Base-by-base conservation (phyloP, 2,888 invertebrate species). In the Panzeria rudis region DNA sequence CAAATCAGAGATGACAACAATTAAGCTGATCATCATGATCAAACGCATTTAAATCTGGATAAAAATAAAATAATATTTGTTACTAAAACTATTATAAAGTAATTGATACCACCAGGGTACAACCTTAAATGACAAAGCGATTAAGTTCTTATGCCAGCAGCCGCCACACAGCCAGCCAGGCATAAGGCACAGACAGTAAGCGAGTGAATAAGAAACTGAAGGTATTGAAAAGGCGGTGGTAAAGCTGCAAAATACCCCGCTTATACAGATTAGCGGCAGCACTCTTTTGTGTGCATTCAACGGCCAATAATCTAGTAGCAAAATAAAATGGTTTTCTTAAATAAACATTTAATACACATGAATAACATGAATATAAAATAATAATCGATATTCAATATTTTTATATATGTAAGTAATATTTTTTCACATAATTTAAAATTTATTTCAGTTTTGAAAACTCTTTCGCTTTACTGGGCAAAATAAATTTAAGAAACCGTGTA, bases 211-310 rank as follows among this genome's bases (percentile, higher is more conserved):
- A 17, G 52, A 52, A 38, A 56, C 52, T 56, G 77, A 84, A 85
- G 76, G 81, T 56, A 85, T 79, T 85, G 85, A 64, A 82, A 75
- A 85, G 85, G 85, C 82, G 84, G 84, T 81, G 52, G 54, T 75
- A 78, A 85, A 81, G 82, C 82, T 73, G 81, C 75, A 85, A 85
- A 85, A 82, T 85, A 85, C 50, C 69, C 75, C 71, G 85, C 82
- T 85, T 85, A 82, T 68, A 77, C 78, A 79, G 78, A 85, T 85
- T 82, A 85, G 71, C 75, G 71, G 71, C 75, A 71, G 82, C 85
- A 85, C 78, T n/a, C n/a, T 82, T 76, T 71, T 71, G 50, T 72
- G 41, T 54, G 25, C 32, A 61, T 56, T 6, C 52, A 50, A 13
- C 64, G 56, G 35, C 41, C 29, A 79, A 71, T 44, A 44, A 71